phyloP scores from a whole-genome alignment of 2,797 vertebrate species.

The Phoeniculus purpureus region DNA sequence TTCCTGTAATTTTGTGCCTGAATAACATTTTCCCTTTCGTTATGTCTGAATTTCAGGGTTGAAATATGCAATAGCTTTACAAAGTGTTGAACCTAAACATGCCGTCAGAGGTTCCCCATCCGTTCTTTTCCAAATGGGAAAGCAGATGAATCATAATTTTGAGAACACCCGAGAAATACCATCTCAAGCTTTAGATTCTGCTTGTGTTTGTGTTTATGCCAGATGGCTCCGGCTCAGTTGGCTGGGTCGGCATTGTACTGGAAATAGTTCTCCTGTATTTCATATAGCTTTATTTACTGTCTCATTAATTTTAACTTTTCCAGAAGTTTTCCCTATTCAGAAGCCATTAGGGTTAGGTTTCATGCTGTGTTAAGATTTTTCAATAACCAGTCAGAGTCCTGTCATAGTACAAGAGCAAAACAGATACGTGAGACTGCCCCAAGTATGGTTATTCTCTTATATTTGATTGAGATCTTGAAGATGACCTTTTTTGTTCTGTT shows the following conservation, averaged over 20 bases:
- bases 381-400: conserved; percentile 1
- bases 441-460: neutral
- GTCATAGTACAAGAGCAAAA: neutral
- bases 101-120: neutral
- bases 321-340: conserved; percentile 60
- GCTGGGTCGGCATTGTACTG: conserved; percentile 44
- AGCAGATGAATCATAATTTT: neutral
- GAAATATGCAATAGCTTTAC: neutral
- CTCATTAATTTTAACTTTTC: conserved; percentile 76
- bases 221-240: conserved; percentile 62
- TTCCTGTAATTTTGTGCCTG: neutral
- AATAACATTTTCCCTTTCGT: neutral
- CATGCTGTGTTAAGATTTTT: conserved; percentile 34
- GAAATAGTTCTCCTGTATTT: conserved; percentile 56
- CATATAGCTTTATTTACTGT: conserved; percentile 58
- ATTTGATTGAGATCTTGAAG: neutral
- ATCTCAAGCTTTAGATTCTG: conserved; percentile 7
- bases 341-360: conserved; percentile 58
- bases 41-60: conserved; percentile 1
- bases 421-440: neutral
- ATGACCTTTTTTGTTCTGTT: neutral
- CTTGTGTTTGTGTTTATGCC: conserved; percentile 39
- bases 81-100: conserved; percentile 11
- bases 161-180: neutral
- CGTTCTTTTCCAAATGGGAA: conserved; percentile 21